Conservation (phyloP, 2,113 vertebrate species). For the Aspidoscelis tigris region DNA sequence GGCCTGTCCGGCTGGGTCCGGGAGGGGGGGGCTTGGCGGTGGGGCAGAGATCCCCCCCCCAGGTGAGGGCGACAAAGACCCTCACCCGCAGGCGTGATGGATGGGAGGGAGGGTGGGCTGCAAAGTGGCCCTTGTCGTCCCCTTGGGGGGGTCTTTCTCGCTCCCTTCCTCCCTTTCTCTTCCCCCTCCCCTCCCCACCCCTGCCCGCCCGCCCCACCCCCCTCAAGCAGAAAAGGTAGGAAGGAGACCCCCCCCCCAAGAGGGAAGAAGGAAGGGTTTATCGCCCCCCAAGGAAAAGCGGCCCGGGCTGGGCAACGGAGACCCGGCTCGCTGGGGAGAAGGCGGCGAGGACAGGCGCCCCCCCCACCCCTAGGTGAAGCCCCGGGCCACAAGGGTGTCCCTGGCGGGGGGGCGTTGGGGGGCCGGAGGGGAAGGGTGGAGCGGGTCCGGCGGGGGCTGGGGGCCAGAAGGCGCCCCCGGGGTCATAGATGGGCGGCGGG, state of each 20-base stretch:
- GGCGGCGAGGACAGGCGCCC: background rate
- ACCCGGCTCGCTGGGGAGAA: background rate
- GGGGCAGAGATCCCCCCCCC: background rate
- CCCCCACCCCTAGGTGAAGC: too few relatives aligned
- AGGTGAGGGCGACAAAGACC: background rate
- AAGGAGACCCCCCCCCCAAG: background rate
- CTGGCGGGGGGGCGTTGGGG: background rate
- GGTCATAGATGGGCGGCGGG: background rate
- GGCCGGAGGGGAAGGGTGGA: background rate
- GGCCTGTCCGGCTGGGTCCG: background rate
- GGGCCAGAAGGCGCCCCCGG: background rate
- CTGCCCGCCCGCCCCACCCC: background rate
- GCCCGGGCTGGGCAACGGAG: background rate
- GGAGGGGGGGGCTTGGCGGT: background rate
- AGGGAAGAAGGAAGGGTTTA: background rate
- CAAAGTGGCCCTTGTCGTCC: background rate
- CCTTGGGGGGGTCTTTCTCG: background rate
- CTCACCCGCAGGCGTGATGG: too few relatives aligned
- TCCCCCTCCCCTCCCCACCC: conserved; percentile 6
- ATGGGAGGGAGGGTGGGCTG: background rate
- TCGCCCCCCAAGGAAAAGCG: background rate
- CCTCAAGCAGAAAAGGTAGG: too few relatives aligned
- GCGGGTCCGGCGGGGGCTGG: background rate
- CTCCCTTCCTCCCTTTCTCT: background rate
- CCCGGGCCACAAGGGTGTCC: too few relatives aligned